A percentile compares a stretch with the other conserved stretches of the same genome.
phyloP scores from a whole-genome alignment of 2,888 invertebrate genomes.

The Pediacus dermestoides region DNA sequence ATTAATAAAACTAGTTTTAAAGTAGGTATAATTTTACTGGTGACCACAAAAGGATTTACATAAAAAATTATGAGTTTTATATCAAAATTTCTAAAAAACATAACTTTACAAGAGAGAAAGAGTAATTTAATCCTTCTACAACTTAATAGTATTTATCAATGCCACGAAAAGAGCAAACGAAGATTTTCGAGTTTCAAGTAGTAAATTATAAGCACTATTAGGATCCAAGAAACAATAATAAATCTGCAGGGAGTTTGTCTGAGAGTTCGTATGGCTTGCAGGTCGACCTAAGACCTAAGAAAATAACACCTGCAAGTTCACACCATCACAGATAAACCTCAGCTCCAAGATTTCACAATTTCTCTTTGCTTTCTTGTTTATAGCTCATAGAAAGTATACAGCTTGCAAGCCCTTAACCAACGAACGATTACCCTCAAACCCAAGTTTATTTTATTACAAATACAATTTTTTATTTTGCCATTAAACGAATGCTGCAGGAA shows the following conservation, averaged over 20 bases:
- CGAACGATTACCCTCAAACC: neutral
- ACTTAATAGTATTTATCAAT: no score
- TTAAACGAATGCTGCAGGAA: neutral
- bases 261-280: constrained; percentile 34
- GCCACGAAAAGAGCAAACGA: no score
- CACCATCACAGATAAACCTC: constrained; percentile 45
- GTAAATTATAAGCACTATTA: no score
- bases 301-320: constrained; percentile 43
- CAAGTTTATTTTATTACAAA: neutral
- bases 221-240: constrained; percentile 36
- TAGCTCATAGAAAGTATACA: constrained; percentile 37
- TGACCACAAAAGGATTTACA: no score
- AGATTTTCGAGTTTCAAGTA: no score
- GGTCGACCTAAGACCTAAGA: constrained; percentile 35
- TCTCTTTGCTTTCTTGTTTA: constrained; percentile 41
- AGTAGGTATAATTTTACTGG: no score
- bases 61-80: no score
- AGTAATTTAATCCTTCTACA: no score
- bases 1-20: no score
- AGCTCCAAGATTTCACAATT: constrained; percentile 45
- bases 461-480: constrained; percentile 1
- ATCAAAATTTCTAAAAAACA: no score
- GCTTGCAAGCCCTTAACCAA: constrained; percentile 17
- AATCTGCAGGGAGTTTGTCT: constrained; percentile 32
- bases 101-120: no score